These are phyloP conservation scores for Oceanodroma leucorhoa DNA, from an alignment of 2,797 vertebrate species.

Conservation along the genomic window DNA sequence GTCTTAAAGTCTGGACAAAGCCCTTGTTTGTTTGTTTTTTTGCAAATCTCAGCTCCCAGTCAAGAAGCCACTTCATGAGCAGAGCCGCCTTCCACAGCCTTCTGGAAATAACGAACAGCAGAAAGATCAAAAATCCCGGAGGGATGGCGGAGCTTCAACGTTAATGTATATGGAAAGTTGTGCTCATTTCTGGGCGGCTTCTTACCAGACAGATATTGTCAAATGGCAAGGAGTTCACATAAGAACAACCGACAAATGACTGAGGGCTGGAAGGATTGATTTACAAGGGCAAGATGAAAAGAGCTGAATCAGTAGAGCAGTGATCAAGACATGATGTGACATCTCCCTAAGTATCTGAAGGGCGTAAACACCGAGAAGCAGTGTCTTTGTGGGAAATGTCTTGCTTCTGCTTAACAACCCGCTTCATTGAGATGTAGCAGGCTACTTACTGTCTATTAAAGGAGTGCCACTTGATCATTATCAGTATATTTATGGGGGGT, in stretches of 20 bases:
- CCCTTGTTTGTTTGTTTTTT: background rate
- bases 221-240: conserved; percentile 27
- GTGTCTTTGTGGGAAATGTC: conserved; percentile 1
- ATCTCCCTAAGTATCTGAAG: conserved; percentile 29
- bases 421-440: background rate
- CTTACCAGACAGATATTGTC: conserved; percentile 56
- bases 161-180: conserved; percentile 51
- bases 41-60: conserved; percentile 34
- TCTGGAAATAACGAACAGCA: background rate
- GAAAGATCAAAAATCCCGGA: conserved; percentile 30
- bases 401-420: background rate
- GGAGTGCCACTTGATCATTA: background rate
- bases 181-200: background rate
- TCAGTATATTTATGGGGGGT: background rate
- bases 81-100: background rate
- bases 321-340: conserved; percentile 37
- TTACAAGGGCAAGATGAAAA: conserved; percentile 62
- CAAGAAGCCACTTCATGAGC: background rate
- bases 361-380: background rate
- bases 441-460: background rate
- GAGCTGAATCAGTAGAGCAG: conserved; percentile 49
- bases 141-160: background rate
- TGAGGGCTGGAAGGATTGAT: conserved; percentile 61
- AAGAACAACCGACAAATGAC: conserved; percentile 47
- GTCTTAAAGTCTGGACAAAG: background rate